Conservation (phyloP, 2,113 vertebrate species). For the Antennarius striatus region DNA sequence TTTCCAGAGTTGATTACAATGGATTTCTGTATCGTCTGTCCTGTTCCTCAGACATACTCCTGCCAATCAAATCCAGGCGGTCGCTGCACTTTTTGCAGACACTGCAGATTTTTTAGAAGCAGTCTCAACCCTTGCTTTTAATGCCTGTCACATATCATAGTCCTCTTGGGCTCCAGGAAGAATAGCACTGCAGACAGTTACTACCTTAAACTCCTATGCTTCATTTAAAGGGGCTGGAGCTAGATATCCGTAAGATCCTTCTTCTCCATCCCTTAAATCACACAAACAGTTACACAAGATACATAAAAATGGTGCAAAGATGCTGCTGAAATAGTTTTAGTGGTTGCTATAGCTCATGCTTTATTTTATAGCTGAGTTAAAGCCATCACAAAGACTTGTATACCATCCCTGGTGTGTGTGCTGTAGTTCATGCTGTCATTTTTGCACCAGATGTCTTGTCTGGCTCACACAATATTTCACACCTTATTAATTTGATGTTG, state of each 20-base stretch:
- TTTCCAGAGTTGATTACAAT: constrained; percentile 36
- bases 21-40: constrained; percentile 32
- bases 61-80: constrained; percentile 38
- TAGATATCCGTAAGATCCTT: constrained; percentile 6
- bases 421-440: constrained; percentile 10
- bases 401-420: neutral
- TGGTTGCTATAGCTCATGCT: too few species aligned
- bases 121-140: constrained; percentile 22
- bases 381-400: neutral
- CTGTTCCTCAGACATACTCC: constrained; percentile 17
- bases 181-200: constrained; percentile 31
- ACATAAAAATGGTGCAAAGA: too few species aligned
- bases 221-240: constrained; percentile 25
- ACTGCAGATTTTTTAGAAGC: constrained; percentile 28
- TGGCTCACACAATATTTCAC: neutral
- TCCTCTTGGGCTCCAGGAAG: constrained; percentile 25
- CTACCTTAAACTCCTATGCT: constrained; percentile 4
- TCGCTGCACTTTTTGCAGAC: constrained; percentile 13
- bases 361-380: too few species aligned
- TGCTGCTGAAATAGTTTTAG: too few species aligned
- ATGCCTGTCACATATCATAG: constrained; percentile 46
- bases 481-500: constrained; percentile 18
- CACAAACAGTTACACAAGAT: too few species aligned
- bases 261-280: too few species aligned
- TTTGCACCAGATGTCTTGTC: constrained; percentile 21